Conservation (phyloP, 2,888 invertebrate species). For the Liodrosophila aerea region DNA sequence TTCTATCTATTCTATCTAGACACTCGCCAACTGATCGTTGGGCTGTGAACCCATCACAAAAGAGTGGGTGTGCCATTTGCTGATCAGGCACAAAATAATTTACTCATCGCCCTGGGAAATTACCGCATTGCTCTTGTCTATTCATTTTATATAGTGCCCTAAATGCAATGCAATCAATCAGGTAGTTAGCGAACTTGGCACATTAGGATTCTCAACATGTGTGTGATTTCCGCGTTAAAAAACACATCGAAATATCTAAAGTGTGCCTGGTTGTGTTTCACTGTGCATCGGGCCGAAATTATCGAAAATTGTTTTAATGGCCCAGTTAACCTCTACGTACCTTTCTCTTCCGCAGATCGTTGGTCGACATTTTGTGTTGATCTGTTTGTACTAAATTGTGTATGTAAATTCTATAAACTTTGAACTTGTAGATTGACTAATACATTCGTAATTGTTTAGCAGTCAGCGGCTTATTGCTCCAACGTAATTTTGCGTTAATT, state of each 20-base stretch:
- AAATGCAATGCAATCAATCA: constrained; percentile 9
- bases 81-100: too few species aligned
- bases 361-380: constrained; percentile 64
- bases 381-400: constrained; percentile 34
- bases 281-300: constrained; percentile 25
- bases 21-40: too few species aligned
- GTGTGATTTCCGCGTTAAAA: constrained; percentile 28
- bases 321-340: constrained; percentile 69
- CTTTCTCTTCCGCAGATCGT: constrained; percentile 79
- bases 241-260: constrained; percentile 3
- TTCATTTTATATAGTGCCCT: too few species aligned
- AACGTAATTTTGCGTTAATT: constrained; percentile 4
- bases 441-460: constrained; percentile 21
- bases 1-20: too few species aligned
- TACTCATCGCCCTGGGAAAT: too few species aligned
- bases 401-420: constrained; percentile 18
- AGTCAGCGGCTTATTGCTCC: constrained; percentile 21
- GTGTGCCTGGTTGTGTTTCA: constrained; percentile 1
- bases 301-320: constrained; percentile 24
- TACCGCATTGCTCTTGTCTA: too few species aligned
- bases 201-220: background rate
- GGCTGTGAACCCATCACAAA: too few species aligned
- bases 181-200: constrained; percentile 48
- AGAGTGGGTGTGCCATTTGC: too few species aligned
- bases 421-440: constrained; percentile 21